Evolutionary conservation across 1,140 invertebrate genomes (phyloP), one percentile per base, ranked within the genome.

Genomic region (Aplysia californica): DNA sequence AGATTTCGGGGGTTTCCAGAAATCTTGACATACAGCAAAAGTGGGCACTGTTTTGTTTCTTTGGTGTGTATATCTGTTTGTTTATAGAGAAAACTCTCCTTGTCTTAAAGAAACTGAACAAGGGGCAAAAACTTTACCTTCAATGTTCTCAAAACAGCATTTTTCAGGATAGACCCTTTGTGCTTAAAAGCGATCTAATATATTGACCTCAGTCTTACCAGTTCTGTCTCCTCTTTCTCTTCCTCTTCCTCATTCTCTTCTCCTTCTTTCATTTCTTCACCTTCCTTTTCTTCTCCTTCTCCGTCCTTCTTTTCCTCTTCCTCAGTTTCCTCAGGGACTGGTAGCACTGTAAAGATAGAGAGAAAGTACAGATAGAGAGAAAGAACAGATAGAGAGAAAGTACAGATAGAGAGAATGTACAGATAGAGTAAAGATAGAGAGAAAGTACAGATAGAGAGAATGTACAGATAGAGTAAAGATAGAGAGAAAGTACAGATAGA

Each of bases 241-340:
- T 85, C 80, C 26, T 86, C 76, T n/a, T 82, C 82, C 56, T 83
- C 80, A n/a, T 79, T 73, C 31, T 79, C 75, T 31, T 75, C 76
- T 71, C 77, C 75, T 44, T 83, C 80, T 64, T 79, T 76, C 10
- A 79, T 75, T 71, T 75, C 55, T 64, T 83, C 68, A 23, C 79
- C 75, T 75, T 80, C 79, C 39, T 82, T 79, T 36, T 79, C 69
- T 71, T 81, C 71, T 39, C 79, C 80, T 55, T 79, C 79, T 36
- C 70, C 71, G 18, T 74, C 75, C 50, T 67, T 59, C 36, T 44
- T 29, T 33, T 56, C 41, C 23, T 56, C 66, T 56, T 70, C 39
- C 55, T 39, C 39, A 38, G 74, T 41, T 20, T n/a, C 44, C 29
- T 77, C 75, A 56, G 26, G 26, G 21, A 21, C 68, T 21, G n/a